These are phyloP conservation scores for Ctena decussata DNA, from an alignment of 2,888 invertebrate genomes.

Conservation along the genomic window DNA sequence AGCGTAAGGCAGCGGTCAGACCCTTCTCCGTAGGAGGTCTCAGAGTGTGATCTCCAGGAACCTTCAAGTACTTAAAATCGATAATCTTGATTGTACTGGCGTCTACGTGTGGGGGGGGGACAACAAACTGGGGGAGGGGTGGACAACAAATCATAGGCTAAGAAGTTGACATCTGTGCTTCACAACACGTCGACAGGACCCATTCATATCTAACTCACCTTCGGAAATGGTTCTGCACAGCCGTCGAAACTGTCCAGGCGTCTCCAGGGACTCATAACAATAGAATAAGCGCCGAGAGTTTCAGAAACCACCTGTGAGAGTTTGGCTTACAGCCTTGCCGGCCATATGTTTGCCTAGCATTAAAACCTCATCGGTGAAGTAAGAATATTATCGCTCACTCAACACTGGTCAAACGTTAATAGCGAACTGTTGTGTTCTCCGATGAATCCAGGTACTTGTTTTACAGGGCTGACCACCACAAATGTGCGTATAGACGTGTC, in stretches of 20 bases:
- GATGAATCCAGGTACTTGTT: background rate
- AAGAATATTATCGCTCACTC: background rate
- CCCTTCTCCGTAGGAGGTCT: no score
- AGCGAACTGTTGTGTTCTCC: background rate
- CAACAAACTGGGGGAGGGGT: no score
- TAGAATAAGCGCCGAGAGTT: background rate
- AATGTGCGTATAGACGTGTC: background rate
- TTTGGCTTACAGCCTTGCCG: background rate
- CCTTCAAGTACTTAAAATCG: no score
- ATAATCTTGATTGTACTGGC: no score
- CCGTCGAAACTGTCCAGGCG: background rate
- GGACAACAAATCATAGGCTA: no score
- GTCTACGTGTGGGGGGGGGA: no score
- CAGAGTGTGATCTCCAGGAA: no score
- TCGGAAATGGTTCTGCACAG: conserved; percentile 1
- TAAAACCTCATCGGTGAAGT: background rate
- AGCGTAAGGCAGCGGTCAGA: no score
- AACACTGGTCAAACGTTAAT: background rate
- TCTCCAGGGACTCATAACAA: background rate
- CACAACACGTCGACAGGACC: no score
- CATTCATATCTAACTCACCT: background rate
- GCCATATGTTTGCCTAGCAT: background rate
- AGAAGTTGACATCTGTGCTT: no score
- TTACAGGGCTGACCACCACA: background rate
- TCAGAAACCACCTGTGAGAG: background rate